Conservation (phyloP, 2,888 invertebrate species). For the Eupithecia tripunctaria region DNA sequence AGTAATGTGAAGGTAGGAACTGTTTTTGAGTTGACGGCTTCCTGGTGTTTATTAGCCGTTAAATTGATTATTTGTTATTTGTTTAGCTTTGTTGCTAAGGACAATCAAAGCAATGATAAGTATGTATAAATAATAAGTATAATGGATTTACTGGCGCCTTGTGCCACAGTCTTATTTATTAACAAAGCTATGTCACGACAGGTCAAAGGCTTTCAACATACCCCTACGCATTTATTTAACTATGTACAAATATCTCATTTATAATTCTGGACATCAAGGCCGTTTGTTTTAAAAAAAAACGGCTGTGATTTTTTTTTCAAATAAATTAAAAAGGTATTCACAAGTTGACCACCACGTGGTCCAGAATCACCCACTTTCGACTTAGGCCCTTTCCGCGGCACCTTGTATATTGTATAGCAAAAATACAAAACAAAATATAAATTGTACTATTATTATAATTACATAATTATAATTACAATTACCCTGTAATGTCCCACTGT, state of each 20-base stretch:
- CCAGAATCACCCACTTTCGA: too few species aligned
- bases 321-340: too few species aligned
- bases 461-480: too few species aligned
- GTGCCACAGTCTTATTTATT: neutral
- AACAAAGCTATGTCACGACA: neutral
- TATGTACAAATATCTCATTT: neutral
- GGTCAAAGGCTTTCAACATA: neutral
- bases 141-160: neutral
- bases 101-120: neutral
- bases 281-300: too few species aligned
- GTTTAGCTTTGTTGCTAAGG: neutral
- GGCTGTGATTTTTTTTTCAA: too few species aligned
- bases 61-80: neutral
- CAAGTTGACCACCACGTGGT: too few species aligned
- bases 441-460: too few species aligned
- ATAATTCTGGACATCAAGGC: too few species aligned
- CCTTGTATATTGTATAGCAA: too few species aligned
- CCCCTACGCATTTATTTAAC: neutral
- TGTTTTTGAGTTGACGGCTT: neutral
- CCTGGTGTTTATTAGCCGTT: neutral
- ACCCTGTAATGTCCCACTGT: too few species aligned
- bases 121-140: neutral
- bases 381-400: too few species aligned
- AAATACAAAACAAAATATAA: too few species aligned
- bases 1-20: neutral